These are phyloP conservation scores for Ostrea denselamellosa DNA, from an alignment of 1,140 invertebrate species.

Conservation along the genomic window DNA sequence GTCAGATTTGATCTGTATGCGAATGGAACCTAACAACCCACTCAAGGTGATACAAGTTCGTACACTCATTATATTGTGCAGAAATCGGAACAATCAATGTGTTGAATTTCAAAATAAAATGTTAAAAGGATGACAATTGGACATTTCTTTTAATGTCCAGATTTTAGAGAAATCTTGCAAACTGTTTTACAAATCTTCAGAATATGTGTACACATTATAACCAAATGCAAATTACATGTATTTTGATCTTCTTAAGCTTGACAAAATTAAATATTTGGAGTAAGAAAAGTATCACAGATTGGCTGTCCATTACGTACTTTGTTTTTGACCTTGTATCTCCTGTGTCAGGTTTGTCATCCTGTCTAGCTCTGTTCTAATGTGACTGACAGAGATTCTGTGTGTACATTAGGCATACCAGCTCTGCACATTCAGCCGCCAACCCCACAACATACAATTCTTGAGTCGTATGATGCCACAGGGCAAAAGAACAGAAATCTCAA, in stretches of 20 bases:
- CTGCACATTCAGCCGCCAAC: slow-evolving; percentile 65
- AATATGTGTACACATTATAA: no score
- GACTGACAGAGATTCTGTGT: slow-evolving; percentile 9
- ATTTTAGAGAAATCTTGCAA: no score
- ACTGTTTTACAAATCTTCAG: no score
- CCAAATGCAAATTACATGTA: no score
- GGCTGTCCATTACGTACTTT: no score
- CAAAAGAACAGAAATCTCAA: slow-evolving; percentile 8
- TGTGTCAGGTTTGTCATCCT: not conserved
- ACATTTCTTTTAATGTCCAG: no score
- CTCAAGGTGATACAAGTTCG: not conserved
- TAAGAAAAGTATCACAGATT: no score
- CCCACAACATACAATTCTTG: slow-evolving; percentile 62
- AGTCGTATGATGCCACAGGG: slow-evolving; percentile 8
- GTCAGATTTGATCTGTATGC: not conserved
- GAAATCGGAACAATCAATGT: no score
- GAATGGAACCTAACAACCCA: not conserved
- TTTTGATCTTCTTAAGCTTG: no score
- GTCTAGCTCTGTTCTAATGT: not conserved
- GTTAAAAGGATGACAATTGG: no score
- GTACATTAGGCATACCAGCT: slow-evolving; percentile 51
- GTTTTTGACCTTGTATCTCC: not conserved
- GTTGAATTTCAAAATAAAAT: no score
- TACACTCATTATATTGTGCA: not conserved
- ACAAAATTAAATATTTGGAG: no score